These are phyloP conservation scores for Chloebia gouldiae DNA, from an alignment of 2,113 vertebrate species.

Conservation along the genomic window DNA sequence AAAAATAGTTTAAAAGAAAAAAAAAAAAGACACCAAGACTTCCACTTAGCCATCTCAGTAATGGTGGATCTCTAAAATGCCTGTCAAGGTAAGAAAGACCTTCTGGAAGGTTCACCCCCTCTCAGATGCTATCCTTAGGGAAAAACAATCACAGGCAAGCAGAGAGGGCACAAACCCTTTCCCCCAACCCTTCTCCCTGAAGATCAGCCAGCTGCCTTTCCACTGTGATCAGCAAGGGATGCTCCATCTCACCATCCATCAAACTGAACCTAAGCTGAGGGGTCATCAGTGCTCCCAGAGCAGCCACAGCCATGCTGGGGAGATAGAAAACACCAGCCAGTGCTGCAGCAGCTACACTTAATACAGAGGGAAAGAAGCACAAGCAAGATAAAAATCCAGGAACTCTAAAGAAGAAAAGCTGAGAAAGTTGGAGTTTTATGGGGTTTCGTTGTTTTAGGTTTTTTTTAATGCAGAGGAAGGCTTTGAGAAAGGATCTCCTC, in stretches of 20 bases:
- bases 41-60: constrained; percentile 1
- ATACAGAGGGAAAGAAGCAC: background rate
- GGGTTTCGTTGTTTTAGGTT: rapidly evolving
- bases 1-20: constrained; percentile 4
- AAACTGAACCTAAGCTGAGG: background rate
- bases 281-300: background rate
- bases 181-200: background rate
- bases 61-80: background rate
- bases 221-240: background rate
- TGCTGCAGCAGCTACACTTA: background rate
- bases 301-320: background rate
- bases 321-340: background rate
- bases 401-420: background rate
- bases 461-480: background rate
- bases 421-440: background rate
- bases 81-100: background rate
- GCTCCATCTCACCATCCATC: background rate
- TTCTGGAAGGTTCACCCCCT: background rate
- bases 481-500: background rate
- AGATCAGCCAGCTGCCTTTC: background rate
- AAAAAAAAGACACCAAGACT: background rate
- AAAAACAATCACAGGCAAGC: background rate
- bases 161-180: background rate
- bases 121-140: background rate
- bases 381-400: background rate